Conservation (phyloP, 2,113 vertebrate species). For the Crotalus helleri region DNA sequence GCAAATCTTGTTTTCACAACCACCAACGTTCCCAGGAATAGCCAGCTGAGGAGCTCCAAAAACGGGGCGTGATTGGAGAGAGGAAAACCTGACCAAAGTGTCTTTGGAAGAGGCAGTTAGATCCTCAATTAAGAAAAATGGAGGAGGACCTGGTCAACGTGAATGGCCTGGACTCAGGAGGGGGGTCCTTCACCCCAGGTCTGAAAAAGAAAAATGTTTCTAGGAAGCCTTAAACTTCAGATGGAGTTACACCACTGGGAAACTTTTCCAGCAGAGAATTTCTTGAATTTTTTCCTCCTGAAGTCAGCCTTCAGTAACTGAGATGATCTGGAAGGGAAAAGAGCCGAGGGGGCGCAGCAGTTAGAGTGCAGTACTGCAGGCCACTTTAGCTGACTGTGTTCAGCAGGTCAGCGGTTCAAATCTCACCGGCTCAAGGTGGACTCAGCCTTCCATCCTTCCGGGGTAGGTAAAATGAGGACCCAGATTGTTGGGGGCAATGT, state of each 20-base stretch:
- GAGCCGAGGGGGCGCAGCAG: too few species aligned
- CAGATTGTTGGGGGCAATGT: too few species aligned
- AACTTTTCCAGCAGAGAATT: background rate
- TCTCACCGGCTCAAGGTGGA: too few species aligned
- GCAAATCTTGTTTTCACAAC: background rate
- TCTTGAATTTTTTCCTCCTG: background rate
- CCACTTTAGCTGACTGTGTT: too few species aligned
- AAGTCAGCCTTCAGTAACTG: background rate
- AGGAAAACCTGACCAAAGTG: too few species aligned
- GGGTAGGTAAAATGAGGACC: too few species aligned
- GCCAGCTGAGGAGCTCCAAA: background rate
- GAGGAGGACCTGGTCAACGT: background rate
- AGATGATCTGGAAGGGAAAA: background rate
- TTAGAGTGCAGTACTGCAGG: too few species aligned
- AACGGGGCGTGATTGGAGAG: background rate
- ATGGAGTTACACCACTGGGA: background rate
- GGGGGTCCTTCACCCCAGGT: too few species aligned
- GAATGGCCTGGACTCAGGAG: background rate
- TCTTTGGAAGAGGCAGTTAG: background rate
- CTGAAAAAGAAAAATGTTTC: background rate
- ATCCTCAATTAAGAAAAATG: background rate
- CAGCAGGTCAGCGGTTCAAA: too few species aligned
- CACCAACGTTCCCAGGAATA: background rate
- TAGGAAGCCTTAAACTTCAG: background rate
- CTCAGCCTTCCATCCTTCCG: too few species aligned